A percentile compares a stretch with the other conserved stretches of the same genome.
phyloP scores from a whole-genome alignment of 2,888 invertebrate genomes.

The Drosophila nigricruria region DNA sequence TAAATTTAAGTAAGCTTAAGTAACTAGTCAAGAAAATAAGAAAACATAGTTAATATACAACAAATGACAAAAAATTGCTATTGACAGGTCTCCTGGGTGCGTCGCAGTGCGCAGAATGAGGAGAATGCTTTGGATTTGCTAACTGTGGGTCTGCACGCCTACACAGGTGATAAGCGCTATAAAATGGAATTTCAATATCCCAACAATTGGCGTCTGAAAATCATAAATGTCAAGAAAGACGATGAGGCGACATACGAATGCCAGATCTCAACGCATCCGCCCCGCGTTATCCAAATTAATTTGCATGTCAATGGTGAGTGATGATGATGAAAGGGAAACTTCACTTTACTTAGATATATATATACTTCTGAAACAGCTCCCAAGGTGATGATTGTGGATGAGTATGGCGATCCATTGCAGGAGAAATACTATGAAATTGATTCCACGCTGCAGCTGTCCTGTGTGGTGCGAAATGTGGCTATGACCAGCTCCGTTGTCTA shows the following conservation, averaged over 20 bases:
- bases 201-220: conserved; percentile 87
- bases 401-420: conserved; percentile 86
- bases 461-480: conserved; percentile 86
- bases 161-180: conserved; percentile 88
- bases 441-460: conserved; percentile 87
- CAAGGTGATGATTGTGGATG: conserved; percentile 87
- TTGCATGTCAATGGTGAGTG: conserved; percentile 86
- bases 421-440: conserved; percentile 87
- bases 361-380: conserved; percentile 84
- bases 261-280: conserved; percentile 87
- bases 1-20: background rate
- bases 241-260: conserved; percentile 87
- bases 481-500: conserved; percentile 86
- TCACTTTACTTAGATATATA: background rate
- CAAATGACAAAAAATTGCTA: background rate
- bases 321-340: background rate
- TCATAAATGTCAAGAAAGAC: conserved; percentile 86
- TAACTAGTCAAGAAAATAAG: background rate
- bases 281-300: conserved; percentile 86
- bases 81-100: conserved; percentile 89
- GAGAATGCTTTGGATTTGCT: conserved; percentile 89
- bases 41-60: background rate
- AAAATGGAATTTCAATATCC: conserved; percentile 87
- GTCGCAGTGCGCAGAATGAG: conserved; percentile 87
- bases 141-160: conserved; percentile 89